A percentile compares a stretch with the other conserved stretches of the same genome.
Evolutionary conservation across 1,140 invertebrate genomes (phyloP).

Genomic region (Drosophila neocordata): DNA sequence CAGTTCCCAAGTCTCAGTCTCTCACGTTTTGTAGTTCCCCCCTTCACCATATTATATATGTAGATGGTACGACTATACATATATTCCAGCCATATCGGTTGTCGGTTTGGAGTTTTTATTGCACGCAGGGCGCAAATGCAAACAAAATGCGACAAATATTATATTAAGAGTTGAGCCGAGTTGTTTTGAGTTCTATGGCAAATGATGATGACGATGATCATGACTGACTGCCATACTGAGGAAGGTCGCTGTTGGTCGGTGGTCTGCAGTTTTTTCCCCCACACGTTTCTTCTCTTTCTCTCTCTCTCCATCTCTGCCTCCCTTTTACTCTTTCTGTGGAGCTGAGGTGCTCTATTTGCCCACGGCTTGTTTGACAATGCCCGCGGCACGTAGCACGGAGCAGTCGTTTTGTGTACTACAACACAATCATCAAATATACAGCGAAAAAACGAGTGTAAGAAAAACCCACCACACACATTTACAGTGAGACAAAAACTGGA

Average conservation of each 20-base stretch:
- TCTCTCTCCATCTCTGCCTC: constrained; percentile 2
- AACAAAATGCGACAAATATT: constrained; percentile 71
- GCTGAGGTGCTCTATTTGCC: constrained; percentile 46
- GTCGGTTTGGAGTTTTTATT: constrained; percentile 66
- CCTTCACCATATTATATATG: neutral
- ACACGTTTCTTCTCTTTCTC: constrained; percentile 12
- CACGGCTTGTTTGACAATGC: constrained; percentile 75
- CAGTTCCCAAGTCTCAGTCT: constrained; percentile 17
- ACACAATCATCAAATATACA: constrained; percentile 67
- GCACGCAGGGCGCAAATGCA: constrained; percentile 72
- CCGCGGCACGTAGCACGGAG: constrained; percentile 71
- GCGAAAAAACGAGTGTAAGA: constrained; percentile 25
- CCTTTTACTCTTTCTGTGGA: neutral
- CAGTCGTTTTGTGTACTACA: constrained; percentile 75
- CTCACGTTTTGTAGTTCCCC: neutral
- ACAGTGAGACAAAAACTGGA: neutral
- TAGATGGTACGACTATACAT: neutral
- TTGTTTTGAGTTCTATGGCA: neutral
- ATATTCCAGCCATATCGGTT: constrained; percentile 57
- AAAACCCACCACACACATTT: constrained; percentile 14
- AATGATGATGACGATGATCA: constrained; percentile 38
- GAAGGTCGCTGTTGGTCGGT: constrained; percentile 35
- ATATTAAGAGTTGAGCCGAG: constrained; percentile 54
- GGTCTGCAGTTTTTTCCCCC: constrained; percentile 24
- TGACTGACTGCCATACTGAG: constrained; percentile 20